Evolutionary conservation across 2,888 invertebrate genomes (phyloP), one percentile per base, ranked within the genome.

Genomic region (Athripsodes cinereus): DNA sequence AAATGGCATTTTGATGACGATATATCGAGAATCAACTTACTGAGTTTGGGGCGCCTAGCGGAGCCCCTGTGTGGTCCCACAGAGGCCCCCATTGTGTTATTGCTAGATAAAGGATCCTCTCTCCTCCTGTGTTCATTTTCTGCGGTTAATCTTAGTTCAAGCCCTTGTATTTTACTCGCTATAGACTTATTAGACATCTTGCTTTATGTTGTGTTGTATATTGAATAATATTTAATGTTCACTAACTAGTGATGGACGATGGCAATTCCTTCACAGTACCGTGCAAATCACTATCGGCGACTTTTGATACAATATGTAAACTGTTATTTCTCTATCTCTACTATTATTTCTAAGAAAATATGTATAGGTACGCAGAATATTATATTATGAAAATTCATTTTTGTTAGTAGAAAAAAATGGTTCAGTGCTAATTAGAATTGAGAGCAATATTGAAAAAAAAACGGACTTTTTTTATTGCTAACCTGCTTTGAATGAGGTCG

Each of bases 151-250:
- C 88, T 83, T 72, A 88, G 88, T 75, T 93, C 86, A 74, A 94
- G 81, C 70, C 86, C 87, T 76, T 88, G 84, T 71, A 94, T 82
- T 81, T 87, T 91, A 69, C 87, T 88, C 74, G 87, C 87, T 72
- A 87, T 81, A 70, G 84, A 80, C 73, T 83, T 82, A 78, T 84
- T 83, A 75, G 87, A 86, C 86, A 87, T 87, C 52, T 40, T 40
- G 13, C 40, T 13, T 40, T 40, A 13, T 40, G 40, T 40, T 40
- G 40, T 40, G 40, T 16, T 40, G 16, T 40, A 40, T 40, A 40
- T 40, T 40, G 40, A 40, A 40, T 40, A 40, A 40, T 40, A 40
- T 40, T 40, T 40, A n/a, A n/a, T 40, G 13, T 40, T 40, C 16
- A 40, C 40, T 40, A 13, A 16, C 13, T 40, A 40, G n/a, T 13